phyloP scores from a whole-genome alignment of 2,113 vertebrate genomes.

The Xenopus laevis region DNA sequence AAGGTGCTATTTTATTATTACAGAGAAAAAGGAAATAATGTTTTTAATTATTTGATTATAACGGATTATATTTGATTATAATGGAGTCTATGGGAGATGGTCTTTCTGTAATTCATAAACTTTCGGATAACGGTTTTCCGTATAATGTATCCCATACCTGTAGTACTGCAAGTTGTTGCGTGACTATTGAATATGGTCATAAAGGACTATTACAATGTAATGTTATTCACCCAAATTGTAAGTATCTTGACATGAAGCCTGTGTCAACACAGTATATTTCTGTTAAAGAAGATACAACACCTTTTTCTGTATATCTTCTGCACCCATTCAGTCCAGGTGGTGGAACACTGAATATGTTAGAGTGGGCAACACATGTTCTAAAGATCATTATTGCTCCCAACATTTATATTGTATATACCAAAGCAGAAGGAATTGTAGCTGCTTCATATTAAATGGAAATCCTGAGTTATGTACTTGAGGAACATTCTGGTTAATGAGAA shows the following conservation, averaged over 20 bases:
- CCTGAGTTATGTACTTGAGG: slow-evolving; percentile 57
- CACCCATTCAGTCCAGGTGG: background rate
- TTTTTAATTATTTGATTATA: too few species aligned
- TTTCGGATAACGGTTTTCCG: too few species aligned
- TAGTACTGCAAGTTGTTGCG: too few species aligned
- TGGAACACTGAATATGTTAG: slow-evolving; percentile 48
- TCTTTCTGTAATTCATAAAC: too few species aligned
- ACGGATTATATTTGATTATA: too few species aligned
- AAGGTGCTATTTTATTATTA: too few species aligned
- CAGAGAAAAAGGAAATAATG: too few species aligned
- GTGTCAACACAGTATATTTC: background rate
- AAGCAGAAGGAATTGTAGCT: slow-evolving; percentile 57
- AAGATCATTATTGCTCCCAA: slow-evolving; percentile 50
- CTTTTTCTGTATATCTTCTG: background rate
- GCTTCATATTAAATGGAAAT: slow-evolving; percentile 66
- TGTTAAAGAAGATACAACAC: background rate
- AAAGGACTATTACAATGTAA: background rate
- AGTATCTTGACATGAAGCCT: background rate
- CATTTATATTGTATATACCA: slow-evolving; percentile 57
- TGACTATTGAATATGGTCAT: background rate
- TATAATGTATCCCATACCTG: too few species aligned
- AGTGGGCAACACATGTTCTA: slow-evolving; percentile 49
- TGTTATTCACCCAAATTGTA: background rate
- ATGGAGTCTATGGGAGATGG: too few species aligned
- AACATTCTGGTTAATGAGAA: slow-evolving; percentile 63